These are phyloP conservation scores for Todiramphus chloris DNA, from an alignment of 2,113 vertebrate genomes.

Conservation along the genomic window DNA sequence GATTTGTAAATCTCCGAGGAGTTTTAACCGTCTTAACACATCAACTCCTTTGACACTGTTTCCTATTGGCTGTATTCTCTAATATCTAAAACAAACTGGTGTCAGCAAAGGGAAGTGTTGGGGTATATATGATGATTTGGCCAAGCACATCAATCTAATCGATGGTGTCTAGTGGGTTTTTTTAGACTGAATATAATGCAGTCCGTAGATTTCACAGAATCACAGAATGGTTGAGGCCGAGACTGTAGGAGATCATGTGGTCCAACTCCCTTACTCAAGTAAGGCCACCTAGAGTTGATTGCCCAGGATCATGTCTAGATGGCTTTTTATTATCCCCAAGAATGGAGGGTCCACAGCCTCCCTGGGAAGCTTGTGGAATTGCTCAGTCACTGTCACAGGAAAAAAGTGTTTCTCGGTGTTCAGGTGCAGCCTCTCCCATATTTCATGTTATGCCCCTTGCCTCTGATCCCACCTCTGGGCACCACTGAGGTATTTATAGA, in stretches of 20 bases:
- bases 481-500: neutral
- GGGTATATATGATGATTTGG: neutral
- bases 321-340: neutral
- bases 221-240: neutral
- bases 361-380: neutral
- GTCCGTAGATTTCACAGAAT: neutral
- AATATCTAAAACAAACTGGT: neutral
- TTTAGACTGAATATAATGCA: neutral
- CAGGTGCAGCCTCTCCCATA: neutral
- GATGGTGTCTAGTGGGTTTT: neutral
- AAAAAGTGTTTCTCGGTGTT: neutral
- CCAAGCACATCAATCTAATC: neutral
- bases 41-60: neutral
- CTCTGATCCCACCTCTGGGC: neutral
- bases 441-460: neutral
- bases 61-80: neutral
- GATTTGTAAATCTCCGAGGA: neutral
- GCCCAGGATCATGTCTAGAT: neutral
- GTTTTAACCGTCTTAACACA: neutral
- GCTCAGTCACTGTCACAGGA: neutral
- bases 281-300: neutral
- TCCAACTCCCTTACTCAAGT: neutral
- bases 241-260: neutral
- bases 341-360: neutral
- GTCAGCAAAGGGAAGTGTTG: neutral